Conservation (phyloP, 2,888 invertebrate genomes). For the Ichneumon xanthorius region DNA sequence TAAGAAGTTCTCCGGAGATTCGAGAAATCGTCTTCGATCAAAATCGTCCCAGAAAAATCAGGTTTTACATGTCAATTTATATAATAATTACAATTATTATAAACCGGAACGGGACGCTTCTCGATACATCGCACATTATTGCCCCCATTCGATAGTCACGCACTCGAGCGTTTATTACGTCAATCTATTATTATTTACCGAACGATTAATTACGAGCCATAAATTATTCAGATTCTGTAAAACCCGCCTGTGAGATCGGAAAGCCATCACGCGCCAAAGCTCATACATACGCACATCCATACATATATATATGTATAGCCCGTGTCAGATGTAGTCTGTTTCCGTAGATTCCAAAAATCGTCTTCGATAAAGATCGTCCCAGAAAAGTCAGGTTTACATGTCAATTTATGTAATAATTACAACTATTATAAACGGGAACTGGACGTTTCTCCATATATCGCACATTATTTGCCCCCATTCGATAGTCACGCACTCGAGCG, state of each 20-base stretch:
- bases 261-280: slow-evolving; percentile 23
- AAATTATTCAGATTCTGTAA: slow-evolving; percentile 48
- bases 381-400: not conserved
- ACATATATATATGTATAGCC: too few relatives aligned
- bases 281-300: not conserved
- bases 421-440: not conserved
- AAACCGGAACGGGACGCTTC: not conserved
- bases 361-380: slow-evolving; percentile 14
- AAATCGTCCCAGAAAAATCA: not conserved
- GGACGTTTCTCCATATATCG: not conserved
- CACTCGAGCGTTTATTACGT: slow-evolving; percentile 36
- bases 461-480: not conserved
- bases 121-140: not conserved
- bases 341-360: slow-evolving; percentile 16
- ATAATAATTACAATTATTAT: slow-evolving; percentile 1
- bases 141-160: not conserved
- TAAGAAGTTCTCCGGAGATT: not conserved
- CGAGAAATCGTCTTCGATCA: slow-evolving; percentile 28
- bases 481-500: slow-evolving; percentile 7
- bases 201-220: slow-evolving; percentile 45
- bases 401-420: not conserved
- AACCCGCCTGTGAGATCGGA: slow-evolving; percentile 32
- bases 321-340: slow-evolving; percentile 38
- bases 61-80: not conserved
- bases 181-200: slow-evolving; percentile 35